Evolutionary conservation across 2,888 invertebrate species (phyloP), one percentile per base, ranked within the genome.

Genomic region (Apotomis capreana): DNA sequence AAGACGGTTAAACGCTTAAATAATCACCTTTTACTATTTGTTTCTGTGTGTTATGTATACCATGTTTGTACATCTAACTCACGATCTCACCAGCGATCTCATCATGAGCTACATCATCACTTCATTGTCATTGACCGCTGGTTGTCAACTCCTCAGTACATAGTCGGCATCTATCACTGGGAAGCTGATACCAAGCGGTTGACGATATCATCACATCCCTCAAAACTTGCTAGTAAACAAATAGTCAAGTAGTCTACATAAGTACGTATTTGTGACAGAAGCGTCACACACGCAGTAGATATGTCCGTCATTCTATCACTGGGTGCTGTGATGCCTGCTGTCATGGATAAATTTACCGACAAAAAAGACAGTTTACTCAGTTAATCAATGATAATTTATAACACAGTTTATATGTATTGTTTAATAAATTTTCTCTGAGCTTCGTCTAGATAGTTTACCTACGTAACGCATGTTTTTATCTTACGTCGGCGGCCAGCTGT

Each of bases 101-200:
- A 64, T 64, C 64, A 64, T 55, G 52, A 26, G 15, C 68, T 68
- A 68, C 37, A 57, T 57, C 55, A 69, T 49, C 55, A 54, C 8
- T 6, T 40, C 40, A 40, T 5, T n/a, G 37, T 69, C 61, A 69
- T 69, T 64, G 64, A 70, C 57, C 8, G 44, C 59, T 44, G 58
- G 73, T 70, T 63, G 60, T 76, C 75, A 75, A 44, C 49, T 15
- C 44, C 63, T 69, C 74, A 76, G 76, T 76, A 75, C 75, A 76
- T 75, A 79, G 77, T 76, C 60, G 49, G 15, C 10, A 73, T 72
- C 75, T 83, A 81, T 83, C 85, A 86, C 86, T 86, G 87, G 85
- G 84, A 80, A 71, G 77, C 73, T 74, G 73, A 69, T 68, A 51
- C 51, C 52, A 40, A 49, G 15, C 54, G 26, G 57, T 70, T 49